phyloP scores from a whole-genome alignment of 2,797 vertebrate species.

The Artibeus lituratus region DNA sequence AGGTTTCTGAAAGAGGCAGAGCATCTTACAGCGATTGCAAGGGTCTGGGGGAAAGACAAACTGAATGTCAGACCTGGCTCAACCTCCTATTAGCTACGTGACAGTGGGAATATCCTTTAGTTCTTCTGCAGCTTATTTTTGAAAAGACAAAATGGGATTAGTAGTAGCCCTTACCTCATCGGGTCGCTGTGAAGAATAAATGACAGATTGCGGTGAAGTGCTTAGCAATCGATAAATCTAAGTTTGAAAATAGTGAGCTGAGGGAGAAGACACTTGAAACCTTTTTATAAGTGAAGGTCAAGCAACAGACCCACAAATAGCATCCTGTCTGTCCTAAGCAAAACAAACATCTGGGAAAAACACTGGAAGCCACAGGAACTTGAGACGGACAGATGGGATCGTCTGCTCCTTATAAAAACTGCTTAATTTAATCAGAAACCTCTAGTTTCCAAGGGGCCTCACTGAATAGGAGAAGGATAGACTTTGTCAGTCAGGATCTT shows the following conservation, averaged over 20 bases:
- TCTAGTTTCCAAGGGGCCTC: slow-evolving; percentile 16
- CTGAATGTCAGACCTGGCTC: neutral
- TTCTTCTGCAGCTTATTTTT: neutral
- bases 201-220: neutral
- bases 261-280: slow-evolving; percentile 26
- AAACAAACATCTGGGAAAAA: slow-evolving; percentile 45
- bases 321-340: neutral
- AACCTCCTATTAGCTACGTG: neutral
- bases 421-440: slow-evolving; percentile 48
- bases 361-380: neutral
- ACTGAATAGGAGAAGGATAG: slow-evolving; percentile 24
- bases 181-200: slow-evolving; percentile 9
- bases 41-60: neutral
- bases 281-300: slow-evolving; percentile 43
- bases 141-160: slow-evolving; percentile 17
- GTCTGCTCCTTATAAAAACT: slow-evolving; percentile 40
- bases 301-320: slow-evolving; percentile 11
- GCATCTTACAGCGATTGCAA: neutral
- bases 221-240: slow-evolving; percentile 5
- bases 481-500: slow-evolving; percentile 38
- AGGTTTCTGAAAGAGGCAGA: neutral
- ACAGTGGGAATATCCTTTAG: neutral
- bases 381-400: slow-evolving; percentile 30
- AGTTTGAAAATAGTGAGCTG: slow-evolving; percentile 33
- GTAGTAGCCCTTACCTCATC: neutral